Percentiles rank a stretch among this genome's conserved stretches.
Evolutionary conservation across 2,113 vertebrate genomes (phyloP).

Genomic region (Syngnathus typhle): DNA sequence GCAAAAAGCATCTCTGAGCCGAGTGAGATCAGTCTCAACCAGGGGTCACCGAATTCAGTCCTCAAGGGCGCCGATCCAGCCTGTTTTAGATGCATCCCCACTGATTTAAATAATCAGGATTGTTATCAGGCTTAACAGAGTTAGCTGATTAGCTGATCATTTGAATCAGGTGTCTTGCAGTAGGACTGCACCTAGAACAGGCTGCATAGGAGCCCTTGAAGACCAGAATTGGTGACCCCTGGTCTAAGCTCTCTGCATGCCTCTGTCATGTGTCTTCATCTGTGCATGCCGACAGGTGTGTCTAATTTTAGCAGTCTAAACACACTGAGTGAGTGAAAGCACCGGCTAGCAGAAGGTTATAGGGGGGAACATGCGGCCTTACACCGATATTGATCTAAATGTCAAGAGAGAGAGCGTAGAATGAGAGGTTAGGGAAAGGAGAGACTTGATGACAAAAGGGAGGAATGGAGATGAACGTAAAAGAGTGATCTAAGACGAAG

Average conservation of each 20-base stretch:
- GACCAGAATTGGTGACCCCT: too few relatives aligned
- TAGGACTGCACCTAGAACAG: too few relatives aligned
- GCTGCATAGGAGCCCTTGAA: too few relatives aligned
- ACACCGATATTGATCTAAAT: constrained; percentile 48
- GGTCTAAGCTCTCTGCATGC: constrained; percentile 33
- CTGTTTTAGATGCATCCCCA: too few relatives aligned
- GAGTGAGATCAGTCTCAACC: constrained; percentile 52
- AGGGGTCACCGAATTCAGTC: too few relatives aligned
- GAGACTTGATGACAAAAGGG: constrained; percentile 16
- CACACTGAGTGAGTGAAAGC: background rate
- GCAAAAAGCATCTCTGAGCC: constrained; percentile 38
- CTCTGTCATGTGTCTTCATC: constrained; percentile 7
- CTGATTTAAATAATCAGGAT: too few relatives aligned
- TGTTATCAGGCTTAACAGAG: too few relatives aligned
- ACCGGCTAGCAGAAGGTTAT: constrained; percentile 25
- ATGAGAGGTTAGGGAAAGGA: constrained; percentile 20
- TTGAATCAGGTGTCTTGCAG: too few relatives aligned
- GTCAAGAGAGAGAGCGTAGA: constrained; percentile 3
- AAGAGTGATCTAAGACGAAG: constrained; percentile 28
- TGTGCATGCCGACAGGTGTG: constrained; percentile 1
- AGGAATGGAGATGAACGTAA: constrained; percentile 32
- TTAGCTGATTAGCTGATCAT: too few relatives aligned
- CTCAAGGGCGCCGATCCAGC: too few relatives aligned
- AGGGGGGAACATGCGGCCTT: constrained; percentile 10
- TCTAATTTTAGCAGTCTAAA: constrained; percentile 7